phyloP scores from a whole-genome alignment of 2,888 invertebrate genomes.

The Thyatira batis region DNA sequence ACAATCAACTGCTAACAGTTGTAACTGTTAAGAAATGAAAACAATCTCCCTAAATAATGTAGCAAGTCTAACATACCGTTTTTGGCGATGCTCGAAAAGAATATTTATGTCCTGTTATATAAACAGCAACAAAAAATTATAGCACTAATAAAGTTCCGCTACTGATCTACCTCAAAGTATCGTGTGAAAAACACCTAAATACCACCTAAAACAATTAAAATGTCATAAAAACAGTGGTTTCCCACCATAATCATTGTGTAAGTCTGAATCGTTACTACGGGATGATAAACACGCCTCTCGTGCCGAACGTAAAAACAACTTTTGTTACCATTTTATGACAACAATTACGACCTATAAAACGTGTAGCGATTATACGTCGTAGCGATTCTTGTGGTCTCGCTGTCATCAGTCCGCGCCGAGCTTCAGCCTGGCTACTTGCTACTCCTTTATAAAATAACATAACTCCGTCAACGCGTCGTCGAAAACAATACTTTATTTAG shows the following conservation, averaged over 20 bases:
- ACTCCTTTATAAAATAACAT: slow-evolving; percentile 33
- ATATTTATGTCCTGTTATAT: slow-evolving; percentile 17
- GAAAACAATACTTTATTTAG: slow-evolving; percentile 49
- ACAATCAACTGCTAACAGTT: slow-evolving; percentile 7
- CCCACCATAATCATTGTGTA: slow-evolving; percentile 70
- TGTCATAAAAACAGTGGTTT: slow-evolving; percentile 63
- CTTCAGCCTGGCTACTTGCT: slow-evolving; percentile 50
- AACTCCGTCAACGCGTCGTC: slow-evolving; percentile 30
- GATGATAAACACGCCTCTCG: slow-evolving; percentile 77
- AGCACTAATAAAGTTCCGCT: slow-evolving; percentile 35
- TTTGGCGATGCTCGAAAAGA: background rate
- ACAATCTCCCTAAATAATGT: background rate
- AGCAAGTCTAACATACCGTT: background rate
- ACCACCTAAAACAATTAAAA: slow-evolving; percentile 68
- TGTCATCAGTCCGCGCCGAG: slow-evolving; percentile 63
- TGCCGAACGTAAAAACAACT: slow-evolving; percentile 79
- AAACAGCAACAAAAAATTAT: slow-evolving; percentile 18
- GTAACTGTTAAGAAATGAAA: slow-evolving; percentile 2
- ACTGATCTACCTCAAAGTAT: slow-evolving; percentile 46
- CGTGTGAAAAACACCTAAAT: slow-evolving; percentile 47
- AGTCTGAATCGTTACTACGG: slow-evolving; percentile 65
- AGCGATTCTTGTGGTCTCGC: slow-evolving; percentile 75
- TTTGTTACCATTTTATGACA: slow-evolving; percentile 82
- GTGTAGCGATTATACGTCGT: slow-evolving; percentile 77
- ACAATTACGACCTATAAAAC: slow-evolving; percentile 82